A percentile compares a stretch with the other conserved stretches of the same genome.
Evolutionary conservation across 2,888 invertebrate genomes (phyloP).

Genomic region (Hirtodrosophila confusa): DNA sequence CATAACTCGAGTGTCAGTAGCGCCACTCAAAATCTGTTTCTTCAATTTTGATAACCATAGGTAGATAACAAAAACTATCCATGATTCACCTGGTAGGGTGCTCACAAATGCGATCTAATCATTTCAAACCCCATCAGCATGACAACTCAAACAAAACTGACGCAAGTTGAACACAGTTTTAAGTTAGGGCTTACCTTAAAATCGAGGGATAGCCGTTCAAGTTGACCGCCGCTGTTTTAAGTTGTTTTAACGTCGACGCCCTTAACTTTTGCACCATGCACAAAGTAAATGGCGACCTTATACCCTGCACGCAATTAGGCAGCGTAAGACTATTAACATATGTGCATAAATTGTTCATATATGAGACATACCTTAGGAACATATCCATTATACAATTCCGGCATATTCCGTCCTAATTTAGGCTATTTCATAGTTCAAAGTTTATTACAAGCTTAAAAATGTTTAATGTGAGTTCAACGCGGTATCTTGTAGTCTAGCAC

Average conservation of each 20-base stretch:
- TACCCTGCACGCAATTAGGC: neutral
- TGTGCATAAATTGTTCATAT: no score
- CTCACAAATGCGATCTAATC: conserved; percentile 10
- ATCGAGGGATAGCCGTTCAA: conserved; percentile 14
- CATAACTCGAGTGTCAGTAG: conserved; percentile 14
- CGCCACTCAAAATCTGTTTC: conserved; percentile 5
- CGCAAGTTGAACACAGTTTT: conserved; percentile 2
- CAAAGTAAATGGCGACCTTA: neutral
- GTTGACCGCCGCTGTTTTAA: conserved; percentile 10
- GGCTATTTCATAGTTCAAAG: no score
- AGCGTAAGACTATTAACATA: no score
- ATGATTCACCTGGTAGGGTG: conserved; percentile 7
- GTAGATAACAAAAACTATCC: conserved; percentile 22
- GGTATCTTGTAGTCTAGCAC: conserved; percentile 15
- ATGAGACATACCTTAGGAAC: no score
- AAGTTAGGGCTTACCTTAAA: conserved; percentile 26
- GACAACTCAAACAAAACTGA: conserved; percentile 12
- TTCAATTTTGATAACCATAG: neutral
- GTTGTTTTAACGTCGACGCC: conserved; percentile 36
- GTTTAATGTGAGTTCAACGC: neutral
- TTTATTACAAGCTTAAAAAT: no score
- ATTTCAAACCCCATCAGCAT: conserved; percentile 12
- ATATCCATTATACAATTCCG: no score
- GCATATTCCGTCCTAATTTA: no score
- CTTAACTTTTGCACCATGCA: conserved; percentile 38